Evolutionary conservation across 2,113 vertebrate species (phyloP).

Genomic region (Protobothrops flavoviridis): DNA sequence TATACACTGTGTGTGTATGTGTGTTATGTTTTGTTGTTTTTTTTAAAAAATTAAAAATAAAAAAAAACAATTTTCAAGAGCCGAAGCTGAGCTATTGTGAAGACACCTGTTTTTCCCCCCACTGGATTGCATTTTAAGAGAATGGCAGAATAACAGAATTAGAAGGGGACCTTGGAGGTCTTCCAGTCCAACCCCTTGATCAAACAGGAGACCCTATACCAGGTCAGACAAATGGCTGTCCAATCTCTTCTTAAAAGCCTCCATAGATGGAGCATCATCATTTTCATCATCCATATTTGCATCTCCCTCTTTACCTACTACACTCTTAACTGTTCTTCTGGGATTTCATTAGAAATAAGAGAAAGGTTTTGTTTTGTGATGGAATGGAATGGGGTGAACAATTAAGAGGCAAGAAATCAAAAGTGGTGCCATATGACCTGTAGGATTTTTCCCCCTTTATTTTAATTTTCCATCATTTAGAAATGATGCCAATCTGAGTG

Average conservation of each 20-base stretch:
- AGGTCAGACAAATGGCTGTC: neutral
- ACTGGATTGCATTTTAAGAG: neutral
- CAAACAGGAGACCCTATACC: neutral
- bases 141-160: neutral
- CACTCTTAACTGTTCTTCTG: neutral
- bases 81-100: neutral
- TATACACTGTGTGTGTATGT: too few relatives aligned
- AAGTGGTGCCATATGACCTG: neutral
- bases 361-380: neutral
- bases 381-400: neutral
- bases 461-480: neutral
- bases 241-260: neutral
- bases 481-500: neutral
- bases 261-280: neutral
- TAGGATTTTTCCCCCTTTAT: neutral
- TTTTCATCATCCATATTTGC: neutral
- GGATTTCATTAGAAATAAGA: neutral
- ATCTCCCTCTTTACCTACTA: neutral
- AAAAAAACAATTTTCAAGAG: neutral
- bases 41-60: too few relatives aligned
- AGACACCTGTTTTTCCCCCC: neutral
- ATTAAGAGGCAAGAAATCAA: neutral
- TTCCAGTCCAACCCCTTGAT: neutral
- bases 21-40: too few relatives aligned
- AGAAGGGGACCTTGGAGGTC: neutral